phyloP scores from a whole-genome alignment of 2,797 vertebrate genomes.

The Mionectes olivaceus region DNA sequence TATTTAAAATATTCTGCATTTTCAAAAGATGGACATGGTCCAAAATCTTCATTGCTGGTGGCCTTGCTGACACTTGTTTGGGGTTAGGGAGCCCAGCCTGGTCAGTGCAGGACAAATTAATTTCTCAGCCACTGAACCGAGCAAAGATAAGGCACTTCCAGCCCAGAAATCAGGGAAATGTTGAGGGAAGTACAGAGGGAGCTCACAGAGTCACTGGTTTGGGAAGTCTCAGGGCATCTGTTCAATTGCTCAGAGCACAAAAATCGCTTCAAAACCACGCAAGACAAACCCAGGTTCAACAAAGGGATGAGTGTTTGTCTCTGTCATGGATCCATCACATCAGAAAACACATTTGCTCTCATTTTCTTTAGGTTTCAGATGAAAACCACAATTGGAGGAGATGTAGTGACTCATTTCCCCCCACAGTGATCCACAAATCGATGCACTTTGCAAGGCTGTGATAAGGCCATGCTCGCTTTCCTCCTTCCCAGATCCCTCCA shows the following conservation, averaged over 20 bases:
- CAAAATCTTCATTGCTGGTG: not conserved
- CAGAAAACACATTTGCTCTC: not conserved
- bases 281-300: not conserved
- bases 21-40: not conserved
- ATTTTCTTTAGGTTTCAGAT: not conserved
- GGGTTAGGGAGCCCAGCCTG: not conserved
- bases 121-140: not conserved
- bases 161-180: not conserved
- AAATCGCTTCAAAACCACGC: not conserved
- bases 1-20: not conserved
- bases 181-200: not conserved
- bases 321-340: not conserved
- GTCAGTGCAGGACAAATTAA: not conserved
- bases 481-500: not conserved
- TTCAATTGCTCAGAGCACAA: not conserved
- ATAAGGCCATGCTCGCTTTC: not conserved
- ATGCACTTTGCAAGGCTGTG: not conserved
- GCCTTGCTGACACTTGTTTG: not conserved
- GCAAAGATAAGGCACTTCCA: not conserved
- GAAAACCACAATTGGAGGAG: fast-evolving
- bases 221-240: not conserved
- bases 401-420: fast-evolving
- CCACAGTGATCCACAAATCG: fast-evolving
- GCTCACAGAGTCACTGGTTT: not conserved
- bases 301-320: not conserved